phyloP scores from a whole-genome alignment of 2,888 invertebrate genomes.

The Schizotus pectinicornis region DNA sequence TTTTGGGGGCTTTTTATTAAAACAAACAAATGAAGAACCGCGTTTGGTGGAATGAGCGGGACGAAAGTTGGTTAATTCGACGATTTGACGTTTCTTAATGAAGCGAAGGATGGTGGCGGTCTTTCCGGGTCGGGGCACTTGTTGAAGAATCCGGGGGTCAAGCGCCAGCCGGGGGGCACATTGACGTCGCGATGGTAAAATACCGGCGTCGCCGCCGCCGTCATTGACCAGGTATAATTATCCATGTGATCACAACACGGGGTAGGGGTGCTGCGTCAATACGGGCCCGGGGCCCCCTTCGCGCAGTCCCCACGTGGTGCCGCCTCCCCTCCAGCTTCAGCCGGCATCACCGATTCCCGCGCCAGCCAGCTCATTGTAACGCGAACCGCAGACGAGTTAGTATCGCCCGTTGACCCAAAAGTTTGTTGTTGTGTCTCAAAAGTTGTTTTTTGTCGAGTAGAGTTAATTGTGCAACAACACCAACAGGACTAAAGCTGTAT shows the following conservation, averaged over 20 bases:
- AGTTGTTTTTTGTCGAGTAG: constrained; percentile 11
- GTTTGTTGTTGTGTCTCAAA: constrained; percentile 34
- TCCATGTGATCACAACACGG: constrained; percentile 43
- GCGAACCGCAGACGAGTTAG: constrained; percentile 40
- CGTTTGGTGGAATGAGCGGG: too few species aligned
- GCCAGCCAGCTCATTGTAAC: constrained; percentile 46
- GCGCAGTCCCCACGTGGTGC: constrained; percentile 52
- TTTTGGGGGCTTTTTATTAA: too few species aligned
- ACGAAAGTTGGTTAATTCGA: too few species aligned
- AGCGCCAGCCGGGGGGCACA: constrained; percentile 23
- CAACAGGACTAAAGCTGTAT: constrained; percentile 30
- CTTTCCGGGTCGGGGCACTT: too few species aligned
- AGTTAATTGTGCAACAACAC: constrained; percentile 29
- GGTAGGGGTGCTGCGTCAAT: constrained; percentile 46
- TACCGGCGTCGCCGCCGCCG: constrained; percentile 39
- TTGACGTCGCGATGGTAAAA: background rate
- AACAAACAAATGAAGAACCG: too few species aligned
- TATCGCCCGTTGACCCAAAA: constrained; percentile 29
- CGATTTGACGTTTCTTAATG: too few species aligned
- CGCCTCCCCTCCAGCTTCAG: constrained; percentile 40
- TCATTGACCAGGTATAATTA: constrained; percentile 50
- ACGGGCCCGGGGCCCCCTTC: constrained; percentile 43
- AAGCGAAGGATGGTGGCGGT: too few species aligned
- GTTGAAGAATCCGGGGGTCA: constrained; percentile 11
- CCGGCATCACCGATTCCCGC: constrained; percentile 42